Conservation (phyloP, 2,888 invertebrate species). For the Serrognathus titanus region DNA sequence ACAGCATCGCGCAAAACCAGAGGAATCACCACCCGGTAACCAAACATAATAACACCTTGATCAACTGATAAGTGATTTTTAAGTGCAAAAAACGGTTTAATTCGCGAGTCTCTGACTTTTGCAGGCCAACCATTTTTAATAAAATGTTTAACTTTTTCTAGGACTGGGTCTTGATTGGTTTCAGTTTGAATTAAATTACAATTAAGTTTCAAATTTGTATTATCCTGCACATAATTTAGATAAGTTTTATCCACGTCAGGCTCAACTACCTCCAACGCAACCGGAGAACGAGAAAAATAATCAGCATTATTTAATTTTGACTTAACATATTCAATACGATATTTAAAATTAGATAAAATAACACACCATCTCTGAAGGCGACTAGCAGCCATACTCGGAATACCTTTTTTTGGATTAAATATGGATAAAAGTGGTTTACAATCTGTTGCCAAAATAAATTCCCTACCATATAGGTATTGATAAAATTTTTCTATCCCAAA, state of each 20-base stretch:
- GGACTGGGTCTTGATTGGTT: background rate
- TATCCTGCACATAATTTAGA: constrained; percentile 3
- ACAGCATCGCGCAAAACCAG: background rate
- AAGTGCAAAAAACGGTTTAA: background rate
- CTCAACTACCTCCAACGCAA: constrained; percentile 3
- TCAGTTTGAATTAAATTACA: background rate
- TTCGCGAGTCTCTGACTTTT: background rate
- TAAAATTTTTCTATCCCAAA: constrained; percentile 39
- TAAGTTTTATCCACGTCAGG: background rate
- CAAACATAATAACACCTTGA: background rate
- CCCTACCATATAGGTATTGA: constrained; percentile 36
- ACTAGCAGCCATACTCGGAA: constrained; percentile 35
- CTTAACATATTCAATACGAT: constrained; percentile 23
- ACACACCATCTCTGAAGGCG: constrained; percentile 24
- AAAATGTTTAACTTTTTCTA: background rate
- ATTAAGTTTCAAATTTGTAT: constrained; percentile 2
- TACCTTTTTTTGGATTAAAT: constrained; percentile 34
- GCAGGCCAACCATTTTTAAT: constrained; percentile 1
- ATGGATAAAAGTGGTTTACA: constrained; percentile 34
- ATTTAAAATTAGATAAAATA: constrained; percentile 24
- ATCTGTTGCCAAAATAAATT: constrained; percentile 38
- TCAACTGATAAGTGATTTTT: background rate
- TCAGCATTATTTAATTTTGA: constrained; percentile 26
- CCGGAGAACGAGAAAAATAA: constrained; percentile 25
- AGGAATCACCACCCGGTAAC: constrained; percentile 7